Percentiles rank a stretch among this genome's conserved stretches.
phyloP scores from a whole-genome alignment of 2,113 vertebrate genomes.

The Mandrillus leucophaeus region DNA sequence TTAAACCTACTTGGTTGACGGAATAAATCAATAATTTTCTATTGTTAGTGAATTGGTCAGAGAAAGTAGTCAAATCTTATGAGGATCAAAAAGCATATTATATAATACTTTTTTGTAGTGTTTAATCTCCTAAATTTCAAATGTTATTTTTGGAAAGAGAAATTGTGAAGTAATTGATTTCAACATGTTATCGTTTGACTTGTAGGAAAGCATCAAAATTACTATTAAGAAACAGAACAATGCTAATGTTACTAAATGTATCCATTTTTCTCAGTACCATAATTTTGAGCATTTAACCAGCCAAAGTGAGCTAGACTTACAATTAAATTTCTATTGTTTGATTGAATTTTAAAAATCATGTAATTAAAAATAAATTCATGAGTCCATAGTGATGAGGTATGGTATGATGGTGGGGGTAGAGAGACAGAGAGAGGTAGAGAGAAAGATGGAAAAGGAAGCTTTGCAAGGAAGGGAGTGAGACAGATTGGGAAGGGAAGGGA shows the following conservation, averaged over 20 bases:
- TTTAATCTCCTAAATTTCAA: background rate
- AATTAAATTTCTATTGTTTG: background rate
- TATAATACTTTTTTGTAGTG: background rate
- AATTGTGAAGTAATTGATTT: conserved; percentile 45
- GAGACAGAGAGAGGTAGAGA: background rate
- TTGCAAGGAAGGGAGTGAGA: too few species aligned
- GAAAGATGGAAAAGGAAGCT: background rate
- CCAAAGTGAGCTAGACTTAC: background rate
- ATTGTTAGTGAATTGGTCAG: conserved; percentile 16
- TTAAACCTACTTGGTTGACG: conserved; percentile 1
- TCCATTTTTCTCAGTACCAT: background rate
- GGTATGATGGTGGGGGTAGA: too few species aligned
- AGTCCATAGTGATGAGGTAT: background rate
- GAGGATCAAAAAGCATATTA: conserved; percentile 26
- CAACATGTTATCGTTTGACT: background rate
- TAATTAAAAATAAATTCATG: conserved; percentile 22
- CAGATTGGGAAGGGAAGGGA: too few species aligned
- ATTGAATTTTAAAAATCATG: background rate
- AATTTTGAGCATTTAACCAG: background rate
- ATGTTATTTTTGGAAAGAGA: conserved; percentile 36
- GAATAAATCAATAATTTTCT: conserved; percentile 62
- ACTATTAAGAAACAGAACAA: background rate
- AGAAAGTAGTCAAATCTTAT: conserved; percentile 29
- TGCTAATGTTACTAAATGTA: background rate
- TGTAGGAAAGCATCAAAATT: background rate